Percentiles rank a stretch among this genome's conserved stretches.
These are phyloP conservation scores for Pseudococcus longispinus DNA, from an alignment of 2,888 invertebrate genomes.

Conservation along the genomic window DNA sequence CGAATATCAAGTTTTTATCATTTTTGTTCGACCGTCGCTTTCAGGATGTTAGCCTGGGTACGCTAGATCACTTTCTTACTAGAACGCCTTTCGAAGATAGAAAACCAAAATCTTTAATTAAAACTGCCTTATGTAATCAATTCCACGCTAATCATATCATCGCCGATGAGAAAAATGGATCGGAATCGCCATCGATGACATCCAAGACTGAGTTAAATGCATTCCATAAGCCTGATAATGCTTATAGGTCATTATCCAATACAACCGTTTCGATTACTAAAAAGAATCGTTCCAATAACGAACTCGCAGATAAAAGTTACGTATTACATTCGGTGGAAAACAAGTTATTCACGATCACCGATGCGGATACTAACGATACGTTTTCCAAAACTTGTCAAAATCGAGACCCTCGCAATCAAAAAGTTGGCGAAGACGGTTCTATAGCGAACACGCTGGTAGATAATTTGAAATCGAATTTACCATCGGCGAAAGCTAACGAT, in stretches of 20 bases:
- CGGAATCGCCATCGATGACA: not conserved
- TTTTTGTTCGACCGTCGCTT: not conserved
- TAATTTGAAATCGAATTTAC: not conserved
- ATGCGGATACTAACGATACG: conserved; percentile 3
- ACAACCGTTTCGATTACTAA: not conserved
- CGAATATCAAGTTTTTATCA: not conserved
- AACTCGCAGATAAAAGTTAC: not conserved
- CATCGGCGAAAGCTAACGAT: not conserved
- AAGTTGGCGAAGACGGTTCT: not conserved
- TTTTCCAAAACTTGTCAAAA: not conserved
- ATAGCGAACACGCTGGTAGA: not conserved
- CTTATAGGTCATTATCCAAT: not conserved
- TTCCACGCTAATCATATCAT: not conserved
- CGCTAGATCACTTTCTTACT: not conserved
- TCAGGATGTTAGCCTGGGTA: not conserved
- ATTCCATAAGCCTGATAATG: not conserved
- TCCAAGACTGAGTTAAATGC: not conserved
- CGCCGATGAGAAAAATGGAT: not conserved
- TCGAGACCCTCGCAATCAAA: not conserved
- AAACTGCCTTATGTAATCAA: conserved; percentile 25
- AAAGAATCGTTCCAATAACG: not conserved
- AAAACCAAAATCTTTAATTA: not conserved
- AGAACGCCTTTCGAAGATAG: not conserved
- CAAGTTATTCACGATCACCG: conserved; percentile 29
- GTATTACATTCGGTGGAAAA: conserved; percentile 50